Conservation (phyloP, 37 sponge, comb jelly and placozoan genomes). For the Crambe crambe region DNA sequence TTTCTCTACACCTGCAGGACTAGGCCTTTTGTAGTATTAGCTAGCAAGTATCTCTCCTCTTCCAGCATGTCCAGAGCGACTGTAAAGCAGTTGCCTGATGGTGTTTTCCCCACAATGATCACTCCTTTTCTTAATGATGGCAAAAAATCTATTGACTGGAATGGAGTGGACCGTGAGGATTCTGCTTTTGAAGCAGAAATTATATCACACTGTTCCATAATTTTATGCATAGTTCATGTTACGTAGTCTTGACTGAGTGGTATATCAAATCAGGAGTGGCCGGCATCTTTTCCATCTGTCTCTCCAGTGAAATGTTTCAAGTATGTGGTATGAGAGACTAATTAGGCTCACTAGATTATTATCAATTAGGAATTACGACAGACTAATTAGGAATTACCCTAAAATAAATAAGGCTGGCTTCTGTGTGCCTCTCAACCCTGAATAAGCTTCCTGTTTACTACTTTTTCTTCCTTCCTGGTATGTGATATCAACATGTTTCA, state of each 20-base stretch:
- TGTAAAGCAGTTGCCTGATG: constrained; percentile 61
- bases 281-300: constrained; percentile 88
- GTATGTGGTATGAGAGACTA: not conserved
- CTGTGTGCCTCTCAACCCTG: no score
- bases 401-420: no score
- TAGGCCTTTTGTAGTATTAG: no score
- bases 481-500: no score
- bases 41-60: no score
- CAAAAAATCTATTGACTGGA: constrained; percentile 78
- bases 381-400: no score
- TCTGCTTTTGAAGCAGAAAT: not conserved
- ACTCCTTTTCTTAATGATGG: constrained; percentile 84
- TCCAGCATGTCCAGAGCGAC: not conserved
- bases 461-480: no score
- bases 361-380: no score
- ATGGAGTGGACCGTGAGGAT: constrained; percentile 71
- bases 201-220: not conserved
- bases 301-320: constrained; percentile 91
- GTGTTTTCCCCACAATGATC: constrained; percentile 87
- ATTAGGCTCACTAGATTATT: not conserved
- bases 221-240: not conserved
- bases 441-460: no score
- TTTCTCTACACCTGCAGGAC: no score
- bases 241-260: constrained; percentile 84
- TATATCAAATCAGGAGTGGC: constrained; percentile 76